A percentile compares a stretch with the other conserved stretches of the same genome.
These are phyloP conservation scores for Hemitrygon akajei DNA, from an alignment of 2,797 vertebrate species.

Conservation along the genomic window DNA sequence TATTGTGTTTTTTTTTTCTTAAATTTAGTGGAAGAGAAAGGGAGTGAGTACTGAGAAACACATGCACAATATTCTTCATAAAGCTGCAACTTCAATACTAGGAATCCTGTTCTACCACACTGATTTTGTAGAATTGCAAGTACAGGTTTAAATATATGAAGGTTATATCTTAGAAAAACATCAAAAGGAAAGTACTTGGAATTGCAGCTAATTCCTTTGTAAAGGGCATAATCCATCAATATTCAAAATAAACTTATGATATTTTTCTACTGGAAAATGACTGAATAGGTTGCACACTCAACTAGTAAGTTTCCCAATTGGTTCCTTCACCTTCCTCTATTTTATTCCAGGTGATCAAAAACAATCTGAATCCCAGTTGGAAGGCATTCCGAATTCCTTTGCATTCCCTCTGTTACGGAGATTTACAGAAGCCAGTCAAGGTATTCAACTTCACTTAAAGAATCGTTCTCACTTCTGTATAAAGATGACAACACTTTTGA, in stretches of 20 bases:
- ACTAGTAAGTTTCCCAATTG: not conserved
- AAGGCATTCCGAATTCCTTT: conserved; percentile 32
- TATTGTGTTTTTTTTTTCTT: not conserved
- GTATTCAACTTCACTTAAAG: conserved; percentile 20
- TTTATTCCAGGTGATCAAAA: conserved; percentile 36
- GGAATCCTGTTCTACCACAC: too few species aligned
- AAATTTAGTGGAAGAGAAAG: not conserved
- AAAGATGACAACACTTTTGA: not conserved
- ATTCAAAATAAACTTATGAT: not conserved
- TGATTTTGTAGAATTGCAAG: too few species aligned
- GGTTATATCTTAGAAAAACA: too few species aligned
- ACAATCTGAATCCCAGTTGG: conserved; percentile 39
- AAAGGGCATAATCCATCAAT: not conserved
- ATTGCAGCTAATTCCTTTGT: too few species aligned
- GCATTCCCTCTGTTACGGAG: conserved; percentile 35
- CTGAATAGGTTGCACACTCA: not conserved
- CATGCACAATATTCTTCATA: not conserved
- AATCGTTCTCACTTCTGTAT: not conserved
- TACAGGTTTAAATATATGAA: too few species aligned
- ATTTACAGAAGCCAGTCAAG: conserved; percentile 37
- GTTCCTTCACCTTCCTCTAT: not conserved
- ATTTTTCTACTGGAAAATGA: not conserved
- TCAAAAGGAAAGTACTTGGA: too few species aligned
- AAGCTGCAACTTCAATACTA: too few species aligned
- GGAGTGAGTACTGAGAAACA: not conserved